Base-by-base conservation (phyloP, 2,113 vertebrate species). In the Xiphophorus couchianus region DNA sequence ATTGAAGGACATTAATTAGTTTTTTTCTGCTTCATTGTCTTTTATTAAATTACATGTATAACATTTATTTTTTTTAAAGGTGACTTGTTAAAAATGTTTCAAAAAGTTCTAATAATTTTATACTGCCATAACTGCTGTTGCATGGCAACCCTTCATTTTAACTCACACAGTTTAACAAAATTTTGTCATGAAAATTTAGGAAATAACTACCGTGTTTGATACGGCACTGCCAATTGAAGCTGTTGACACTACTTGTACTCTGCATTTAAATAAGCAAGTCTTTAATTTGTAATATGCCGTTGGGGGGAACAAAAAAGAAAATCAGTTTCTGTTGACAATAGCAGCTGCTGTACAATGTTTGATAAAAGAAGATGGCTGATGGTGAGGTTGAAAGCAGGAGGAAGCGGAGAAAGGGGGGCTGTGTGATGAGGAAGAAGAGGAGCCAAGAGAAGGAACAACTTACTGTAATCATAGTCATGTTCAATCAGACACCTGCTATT, bases 401-500 rank as follows among this genome's bases (percentile, higher is more conserved):
- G 74, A 64, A 63, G 64, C 33, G 3, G 65, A 17, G 71, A 64
- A 66, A 62, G 78, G 39, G 80, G 13, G 37, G 48, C 10, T 3
- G 63, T 10, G 63, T 84, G 84, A 88, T 80, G 84, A 91, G 61
- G 84, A 79, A 62, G 72, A 70, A 84, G 79, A 80, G 76, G 82
- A 83, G 85, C 68, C 85, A 74, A 86, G 87, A 90, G 89, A 90
- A 90, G 90, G 90, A 90, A 89, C 93, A 90, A 90, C 88, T 88
- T 92, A 91, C 91, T 88, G 90, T 94, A 95, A 95, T 95, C 94
- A 94, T 91, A 93, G 93, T 93, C 91, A 84, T 92, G 90, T 93
- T 93, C 93, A 93, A 94, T 93, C 91, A 94, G 91, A 94, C 93
- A 94, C 94, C 94, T 94, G 93, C 93, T 93, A 95, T 95, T 95